Percentiles rank a stretch among this genome's conserved stretches.
Evolutionary conservation across 2,797 vertebrate genomes (phyloP).

Genomic region (Microctenopoma lineatum): DNA sequence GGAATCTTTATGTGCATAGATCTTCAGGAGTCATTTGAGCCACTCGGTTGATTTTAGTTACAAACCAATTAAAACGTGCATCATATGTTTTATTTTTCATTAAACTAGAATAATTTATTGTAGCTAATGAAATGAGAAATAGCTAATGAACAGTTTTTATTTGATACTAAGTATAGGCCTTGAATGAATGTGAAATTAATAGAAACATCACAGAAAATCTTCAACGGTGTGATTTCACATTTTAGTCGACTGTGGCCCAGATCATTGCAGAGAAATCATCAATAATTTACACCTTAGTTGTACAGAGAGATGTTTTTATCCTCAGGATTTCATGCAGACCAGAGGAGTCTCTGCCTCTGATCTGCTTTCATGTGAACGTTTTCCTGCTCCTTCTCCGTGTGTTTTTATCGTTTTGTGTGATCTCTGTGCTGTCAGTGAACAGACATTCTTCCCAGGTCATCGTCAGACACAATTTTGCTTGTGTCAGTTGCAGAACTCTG

Average conservation of each 20-base stretch:
- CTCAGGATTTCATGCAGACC: constrained; percentile 30
- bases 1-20: no score
- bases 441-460: constrained; percentile 7
- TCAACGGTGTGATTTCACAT: not conserved
- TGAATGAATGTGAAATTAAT: no score
- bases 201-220: not conserved
- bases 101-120: no score
- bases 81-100: no score
- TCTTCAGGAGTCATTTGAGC: no score
- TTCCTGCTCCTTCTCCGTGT: constrained; percentile 4
- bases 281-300: constrained; percentile 55
- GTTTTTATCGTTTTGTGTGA: constrained; percentile 28
- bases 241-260: constrained; percentile 20
- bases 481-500: not conserved
- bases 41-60: no score
- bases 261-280: constrained; percentile 49
- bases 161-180: no score
- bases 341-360: constrained; percentile 21
- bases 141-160: no score
- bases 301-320: constrained; percentile 28
- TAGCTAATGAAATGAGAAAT: no score
- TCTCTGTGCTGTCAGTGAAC: constrained; percentile 22
- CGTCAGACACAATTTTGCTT: not conserved
- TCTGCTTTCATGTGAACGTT: constrained; percentile 23
- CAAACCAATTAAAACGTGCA: no score